Conservation (phyloP, 2,797 vertebrate species). For the Sebastes taczanowskii region DNA sequence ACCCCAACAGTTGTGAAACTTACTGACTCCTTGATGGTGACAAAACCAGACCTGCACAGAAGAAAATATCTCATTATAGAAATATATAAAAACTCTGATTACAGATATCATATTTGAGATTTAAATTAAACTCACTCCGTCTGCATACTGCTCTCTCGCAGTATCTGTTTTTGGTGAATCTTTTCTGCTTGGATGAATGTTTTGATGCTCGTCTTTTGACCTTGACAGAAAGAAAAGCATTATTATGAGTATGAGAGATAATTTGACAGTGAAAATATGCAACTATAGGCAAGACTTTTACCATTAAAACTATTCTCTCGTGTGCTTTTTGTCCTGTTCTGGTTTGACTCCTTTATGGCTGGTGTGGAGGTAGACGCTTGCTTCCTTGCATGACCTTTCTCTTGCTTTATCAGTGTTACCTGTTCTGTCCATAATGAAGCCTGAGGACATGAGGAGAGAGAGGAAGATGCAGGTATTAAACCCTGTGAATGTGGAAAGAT, state of each 20-base stretch:
- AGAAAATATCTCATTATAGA: neutral
- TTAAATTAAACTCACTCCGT: constrained; percentile 76
- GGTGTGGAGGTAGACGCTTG: constrained; percentile 29
- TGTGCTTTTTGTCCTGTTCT: constrained; percentile 16
- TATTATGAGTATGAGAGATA: neutral
- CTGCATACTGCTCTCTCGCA: constrained; percentile 64
- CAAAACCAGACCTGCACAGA: constrained; percentile 63
- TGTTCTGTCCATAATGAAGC: constrained; percentile 55
- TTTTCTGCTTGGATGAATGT: constrained; percentile 21
- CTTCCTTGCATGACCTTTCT: constrained; percentile 31
- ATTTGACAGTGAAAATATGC: neutral
- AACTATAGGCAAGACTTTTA: neutral
- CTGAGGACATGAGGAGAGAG: constrained; percentile 40
- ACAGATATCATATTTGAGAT: neutral
- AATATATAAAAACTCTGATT: neutral
- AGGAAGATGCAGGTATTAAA: neutral
- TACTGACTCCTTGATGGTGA: constrained; percentile 79
- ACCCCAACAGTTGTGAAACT: constrained; percentile 28
- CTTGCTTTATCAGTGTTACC: constrained; percentile 14
- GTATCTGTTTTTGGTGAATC: constrained; percentile 44
- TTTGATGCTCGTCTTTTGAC: constrained; percentile 44
- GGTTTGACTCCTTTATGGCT: constrained; percentile 20
- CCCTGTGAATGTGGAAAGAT: neutral
- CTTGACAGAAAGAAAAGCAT: constrained; percentile 4
- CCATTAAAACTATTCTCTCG: constrained; percentile 33